These are phyloP conservation scores for Acleris sparsana DNA, from an alignment of 2,888 invertebrate genomes.

Conservation along the genomic window DNA sequence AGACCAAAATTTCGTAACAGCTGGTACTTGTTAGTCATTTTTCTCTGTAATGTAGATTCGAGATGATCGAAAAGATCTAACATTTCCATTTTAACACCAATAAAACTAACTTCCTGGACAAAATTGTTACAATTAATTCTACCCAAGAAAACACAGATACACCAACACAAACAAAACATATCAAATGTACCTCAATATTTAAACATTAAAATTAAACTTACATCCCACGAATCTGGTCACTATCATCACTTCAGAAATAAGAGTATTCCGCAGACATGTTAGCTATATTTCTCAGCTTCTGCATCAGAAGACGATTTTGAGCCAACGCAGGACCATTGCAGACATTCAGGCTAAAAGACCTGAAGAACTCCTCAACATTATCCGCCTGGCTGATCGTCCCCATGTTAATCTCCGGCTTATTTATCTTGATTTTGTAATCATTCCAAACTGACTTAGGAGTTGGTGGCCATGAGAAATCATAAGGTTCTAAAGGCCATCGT, in stretches of 20 bases:
- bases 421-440: constrained; percentile 33
- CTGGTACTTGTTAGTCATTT: too few relatives aligned
- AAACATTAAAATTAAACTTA: neutral
- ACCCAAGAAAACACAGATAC: too few relatives aligned
- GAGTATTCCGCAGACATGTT: neutral
- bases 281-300: neutral
- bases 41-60: too few relatives aligned
- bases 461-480: constrained; percentile 44
- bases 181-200: neutral
- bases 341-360: constrained; percentile 36
- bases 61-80: too few relatives aligned
- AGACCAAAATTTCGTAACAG: too few relatives aligned
- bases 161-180: too few relatives aligned
- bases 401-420: constrained; percentile 15
- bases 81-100: too few relatives aligned
- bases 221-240: neutral
- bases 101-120: too few relatives aligned
- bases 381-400: constrained; percentile 2
- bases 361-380: constrained; percentile 42
- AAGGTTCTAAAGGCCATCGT: neutral
- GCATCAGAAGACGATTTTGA: constrained; percentile 3
- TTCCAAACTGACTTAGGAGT: constrained; percentile 45
- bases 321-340: neutral
- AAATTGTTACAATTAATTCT: too few relatives aligned
- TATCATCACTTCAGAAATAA: constrained; percentile 3